A percentile compares a stretch with the other conserved stretches of the same genome.
These are phyloP conservation scores for Polydrusus cervinus DNA, from an alignment of 2,888 invertebrate genomes.

Conservation along the genomic window DNA sequence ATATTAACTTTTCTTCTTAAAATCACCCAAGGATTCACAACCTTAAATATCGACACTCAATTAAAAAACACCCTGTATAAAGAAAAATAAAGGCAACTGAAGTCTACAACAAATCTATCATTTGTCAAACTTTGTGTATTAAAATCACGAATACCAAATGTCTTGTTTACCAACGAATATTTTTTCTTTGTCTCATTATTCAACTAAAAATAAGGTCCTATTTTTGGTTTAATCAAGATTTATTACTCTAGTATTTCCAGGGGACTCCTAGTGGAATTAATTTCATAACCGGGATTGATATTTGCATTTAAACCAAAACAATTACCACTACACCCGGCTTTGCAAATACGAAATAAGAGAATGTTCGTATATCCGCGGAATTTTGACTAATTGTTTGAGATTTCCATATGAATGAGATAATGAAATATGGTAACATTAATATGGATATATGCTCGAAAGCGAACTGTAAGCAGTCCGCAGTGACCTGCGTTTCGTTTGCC, in stretches of 20 bases:
- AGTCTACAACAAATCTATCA: no score
- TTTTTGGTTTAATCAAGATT: conserved; percentile 23
- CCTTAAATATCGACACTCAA: no score
- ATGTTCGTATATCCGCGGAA: conserved; percentile 61
- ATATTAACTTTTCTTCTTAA: no score
- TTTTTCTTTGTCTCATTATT: neutral
- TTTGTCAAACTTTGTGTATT: no score
- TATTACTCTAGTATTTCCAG: conserved; percentile 19
- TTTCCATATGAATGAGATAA: conserved; percentile 90
- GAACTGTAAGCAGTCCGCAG: conserved; percentile 69
- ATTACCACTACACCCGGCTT: conserved; percentile 42
- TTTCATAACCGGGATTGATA: conserved; percentile 44
- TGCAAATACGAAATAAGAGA: conserved; percentile 52
- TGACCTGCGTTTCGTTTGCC: conserved; percentile 61
- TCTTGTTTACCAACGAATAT: neutral
- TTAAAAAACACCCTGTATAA: no score
- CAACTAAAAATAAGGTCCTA: conserved; percentile 15
- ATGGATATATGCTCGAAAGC: conserved; percentile 78
- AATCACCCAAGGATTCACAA: no score
- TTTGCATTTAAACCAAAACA: conserved; percentile 54
- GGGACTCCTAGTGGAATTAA: conserved; percentile 39
- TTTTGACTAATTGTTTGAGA: conserved; percentile 77
- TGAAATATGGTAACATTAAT: conserved; percentile 87
- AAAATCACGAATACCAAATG: no score
- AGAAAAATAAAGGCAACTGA: no score